These are phyloP conservation scores for Amblyopsis rosae DNA, from an alignment of 2,113 vertebrate species.

Conservation along the genomic window DNA sequence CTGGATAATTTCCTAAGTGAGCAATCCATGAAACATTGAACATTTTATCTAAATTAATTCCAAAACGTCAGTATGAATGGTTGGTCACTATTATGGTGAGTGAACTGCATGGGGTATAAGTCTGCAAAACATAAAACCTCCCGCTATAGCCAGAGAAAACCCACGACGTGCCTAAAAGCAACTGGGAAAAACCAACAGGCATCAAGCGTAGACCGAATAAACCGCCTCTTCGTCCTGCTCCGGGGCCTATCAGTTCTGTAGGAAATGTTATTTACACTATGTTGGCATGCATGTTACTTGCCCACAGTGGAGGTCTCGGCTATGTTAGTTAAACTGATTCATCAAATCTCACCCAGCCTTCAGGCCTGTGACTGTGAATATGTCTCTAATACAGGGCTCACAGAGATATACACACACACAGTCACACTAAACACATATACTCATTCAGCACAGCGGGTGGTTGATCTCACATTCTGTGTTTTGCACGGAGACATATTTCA, in stretches of 20 bases:
- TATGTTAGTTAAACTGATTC: constrained; percentile 54
- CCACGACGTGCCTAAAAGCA: constrained; percentile 40
- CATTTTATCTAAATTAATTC: no score
- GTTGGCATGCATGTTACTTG: constrained; percentile 40
- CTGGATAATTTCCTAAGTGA: no score
- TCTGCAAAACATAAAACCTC: not conserved
- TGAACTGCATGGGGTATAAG: constrained; percentile 6
- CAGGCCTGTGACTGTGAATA: constrained; percentile 32
- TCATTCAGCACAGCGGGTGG: not conserved
- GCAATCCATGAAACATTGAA: no score
- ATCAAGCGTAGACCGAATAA: constrained; percentile 2
- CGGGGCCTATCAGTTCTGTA: constrained; percentile 26
- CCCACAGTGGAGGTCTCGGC: constrained; percentile 31
- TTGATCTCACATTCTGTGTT: constrained; percentile 4
- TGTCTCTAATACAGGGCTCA: constrained; percentile 30
- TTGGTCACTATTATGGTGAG: not conserved
- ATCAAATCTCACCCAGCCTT: constrained; percentile 49
- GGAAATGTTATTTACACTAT: constrained; percentile 40
- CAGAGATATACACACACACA: constrained; percentile 35
- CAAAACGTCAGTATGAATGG: constrained; percentile 4
- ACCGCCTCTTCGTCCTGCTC: constrained; percentile 13
- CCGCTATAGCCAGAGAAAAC: constrained; percentile 29
- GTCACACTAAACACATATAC: constrained; percentile 7
- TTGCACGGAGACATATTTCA: constrained; percentile 4
- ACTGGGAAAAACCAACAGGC: constrained; percentile 33